Conservation (phyloP, 2,888 invertebrate species). For the Lithophane socia region DNA sequence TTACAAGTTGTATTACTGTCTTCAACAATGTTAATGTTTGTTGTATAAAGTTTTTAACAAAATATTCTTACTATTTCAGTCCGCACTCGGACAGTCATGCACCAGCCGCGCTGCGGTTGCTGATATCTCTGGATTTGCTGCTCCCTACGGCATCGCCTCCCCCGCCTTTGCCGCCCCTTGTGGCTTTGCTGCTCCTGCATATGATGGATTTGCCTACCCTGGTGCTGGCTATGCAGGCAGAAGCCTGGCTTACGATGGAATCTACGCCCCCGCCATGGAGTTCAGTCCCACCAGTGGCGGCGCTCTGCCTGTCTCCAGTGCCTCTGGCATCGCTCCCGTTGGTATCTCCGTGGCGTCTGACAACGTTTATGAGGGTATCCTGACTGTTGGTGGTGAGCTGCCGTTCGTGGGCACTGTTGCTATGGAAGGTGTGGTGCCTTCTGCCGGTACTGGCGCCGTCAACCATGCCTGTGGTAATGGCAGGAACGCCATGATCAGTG, state of each 20-base stretch:
- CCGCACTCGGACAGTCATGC: slow-evolving; percentile 34
- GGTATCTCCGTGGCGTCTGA: slow-evolving; percentile 58
- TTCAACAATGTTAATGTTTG: no score
- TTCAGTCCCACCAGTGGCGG: slow-evolving; percentile 52
- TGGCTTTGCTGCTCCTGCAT: slow-evolving; percentile 5
- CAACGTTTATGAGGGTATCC: slow-evolving; percentile 58
- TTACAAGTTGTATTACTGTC: no score
- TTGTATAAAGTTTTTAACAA: no score
- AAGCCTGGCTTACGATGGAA: slow-evolving; percentile 20
- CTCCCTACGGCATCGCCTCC: slow-evolving; percentile 9
- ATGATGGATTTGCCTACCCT: slow-evolving; percentile 11
- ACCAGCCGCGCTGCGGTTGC: slow-evolving; percentile 39
- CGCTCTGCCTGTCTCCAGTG: slow-evolving; percentile 43
- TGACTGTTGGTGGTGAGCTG: slow-evolving; percentile 70
- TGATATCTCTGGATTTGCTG: slow-evolving; percentile 25
- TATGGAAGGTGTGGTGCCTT: slow-evolving; percentile 74
- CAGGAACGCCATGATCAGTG: slow-evolving; percentile 63
- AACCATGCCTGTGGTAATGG: slow-evolving; percentile 76
- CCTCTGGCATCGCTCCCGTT: slow-evolving; percentile 18
- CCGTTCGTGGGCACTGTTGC: slow-evolving; percentile 73
- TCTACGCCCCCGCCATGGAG: slow-evolving; percentile 25
- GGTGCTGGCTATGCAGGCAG: slow-evolving; percentile 13
- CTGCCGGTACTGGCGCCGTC: slow-evolving; percentile 73
- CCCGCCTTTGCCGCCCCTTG: not conserved
- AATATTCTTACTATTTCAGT: slow-evolving; percentile 11